Base-by-base conservation (phyloP, 2,888 invertebrate genomes). In the Microplitis manilae region DNA sequence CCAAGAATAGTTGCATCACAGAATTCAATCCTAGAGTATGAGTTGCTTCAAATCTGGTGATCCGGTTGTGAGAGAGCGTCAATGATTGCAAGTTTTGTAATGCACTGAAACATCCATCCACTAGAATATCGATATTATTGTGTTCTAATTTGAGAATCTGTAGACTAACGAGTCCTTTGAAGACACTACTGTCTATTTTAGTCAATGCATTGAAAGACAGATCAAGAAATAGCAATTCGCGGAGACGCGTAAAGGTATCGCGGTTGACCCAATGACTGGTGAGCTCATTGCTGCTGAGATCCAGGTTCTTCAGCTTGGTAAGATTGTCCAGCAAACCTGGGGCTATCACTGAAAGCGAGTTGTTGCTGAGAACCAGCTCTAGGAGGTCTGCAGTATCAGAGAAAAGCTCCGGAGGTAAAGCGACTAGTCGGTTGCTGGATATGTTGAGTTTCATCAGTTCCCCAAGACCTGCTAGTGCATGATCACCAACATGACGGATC, bases 231-330 rank as follows among this genome's bases (percentile, higher is more conserved):
- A 95, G 94, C 59, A 96, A 91, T 65, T 95, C 93, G 6, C 94
- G 93, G 70, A 96, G 91, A 79, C 94, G 94, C 38, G 94, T 92
- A 90, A 96, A 96, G 38, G 95, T 94, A 84, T 95, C 94, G 85
- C 94, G 92, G 84, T 94, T 94, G 71, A 96, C 93, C 94, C 94
- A 95, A 82, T 93, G 93, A 86, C 94, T 95, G n/a, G 94, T 94
- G 83, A 96, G 90, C 85, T 94, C 94, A 89, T 96, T 96, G 78
- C 91, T 91, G 68, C 94, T 94, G 85, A 96, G 90, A 89, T 96
- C 95, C 81, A 96, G 91, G 84, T 94, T 92, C 89, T 94, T 93
- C 77, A 96, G 90, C 86, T 95, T 94, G 85, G 94, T 94, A 79
- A 96, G 91, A 78, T 94, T 94, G 89, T 94, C 94, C 77, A 96